Evolutionary conservation across 1,140 invertebrate species (phyloP).

Genomic region (Solenopsis fugax): DNA sequence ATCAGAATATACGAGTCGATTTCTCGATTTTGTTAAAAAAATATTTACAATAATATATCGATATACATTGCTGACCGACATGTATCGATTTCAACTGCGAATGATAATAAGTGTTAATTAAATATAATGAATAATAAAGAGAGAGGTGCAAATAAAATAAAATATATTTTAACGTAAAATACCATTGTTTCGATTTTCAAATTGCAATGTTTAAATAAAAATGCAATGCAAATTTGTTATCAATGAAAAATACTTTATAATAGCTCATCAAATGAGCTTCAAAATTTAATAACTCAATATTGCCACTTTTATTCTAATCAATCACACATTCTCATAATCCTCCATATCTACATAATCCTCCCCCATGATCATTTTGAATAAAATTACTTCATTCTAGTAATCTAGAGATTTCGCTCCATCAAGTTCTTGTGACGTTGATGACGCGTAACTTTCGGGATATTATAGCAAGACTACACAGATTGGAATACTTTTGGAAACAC

Average conservation of each 20-base stretch:
- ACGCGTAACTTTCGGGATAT: constrained; percentile 3
- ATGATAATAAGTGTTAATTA: background rate
- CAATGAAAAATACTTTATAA: background rate
- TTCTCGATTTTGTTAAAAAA: background rate
- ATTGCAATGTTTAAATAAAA: background rate
- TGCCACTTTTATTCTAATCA: background rate
- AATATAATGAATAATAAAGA: background rate
- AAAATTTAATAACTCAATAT: background rate
- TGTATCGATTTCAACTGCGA: background rate
- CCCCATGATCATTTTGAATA: background rate
- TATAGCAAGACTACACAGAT: background rate
- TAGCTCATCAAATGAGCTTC: background rate
- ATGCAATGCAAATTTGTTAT: constrained; percentile 14
- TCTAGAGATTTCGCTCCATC: background rate
- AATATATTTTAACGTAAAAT: background rate
- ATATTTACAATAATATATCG: background rate
- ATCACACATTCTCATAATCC: background rate
- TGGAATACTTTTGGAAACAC: background rate
- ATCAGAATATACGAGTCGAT: background rate
- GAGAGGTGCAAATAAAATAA: background rate
- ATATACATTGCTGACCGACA: background rate
- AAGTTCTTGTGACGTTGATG: background rate
- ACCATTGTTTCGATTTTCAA: background rate
- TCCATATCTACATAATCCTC: background rate
- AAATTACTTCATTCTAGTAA: constrained; percentile 5